Evolutionary conservation across 2,888 invertebrate species (phyloP).

Genomic region (Sylvicola fuscatus): DNA sequence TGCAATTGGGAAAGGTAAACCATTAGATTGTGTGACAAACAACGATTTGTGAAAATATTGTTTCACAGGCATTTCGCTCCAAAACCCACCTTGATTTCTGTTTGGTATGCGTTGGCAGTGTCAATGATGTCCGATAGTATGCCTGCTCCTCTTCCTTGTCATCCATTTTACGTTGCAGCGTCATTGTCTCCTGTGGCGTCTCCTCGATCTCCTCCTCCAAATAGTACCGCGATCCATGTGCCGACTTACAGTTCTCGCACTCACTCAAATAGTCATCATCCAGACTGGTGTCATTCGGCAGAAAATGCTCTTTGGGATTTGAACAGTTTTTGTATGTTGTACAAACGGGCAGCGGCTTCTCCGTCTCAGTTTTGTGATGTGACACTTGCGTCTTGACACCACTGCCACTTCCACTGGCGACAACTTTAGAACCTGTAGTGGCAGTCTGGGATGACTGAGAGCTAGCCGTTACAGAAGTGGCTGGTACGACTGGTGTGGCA

Average conservation of each 20-base stretch:
- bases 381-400: no score
- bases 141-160: slow-evolving; percentile 24
- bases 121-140: slow-evolving; percentile 40
- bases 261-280: slow-evolving; percentile 61
- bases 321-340: slow-evolving; percentile 26
- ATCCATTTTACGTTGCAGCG: slow-evolving; percentile 34
- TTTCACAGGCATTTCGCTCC: no score
- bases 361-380: no score
- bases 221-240: slow-evolving; percentile 44
- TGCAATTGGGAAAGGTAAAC: no score
- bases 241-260: slow-evolving; percentile 69
- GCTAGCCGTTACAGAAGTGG: neutral
- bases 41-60: neutral
- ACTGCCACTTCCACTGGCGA: neutral
- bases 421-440: neutral
- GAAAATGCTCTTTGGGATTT: slow-evolving; percentile 25
- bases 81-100: slow-evolving; percentile 23
- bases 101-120: slow-evolving; percentile 39
- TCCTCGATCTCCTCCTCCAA: slow-evolving; percentile 32
- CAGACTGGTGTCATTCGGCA: slow-evolving; percentile 25
- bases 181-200: slow-evolving; percentile 44
- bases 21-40: neutral
- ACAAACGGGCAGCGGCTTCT: slow-evolving; percentile 23
- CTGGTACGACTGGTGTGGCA: slow-evolving; percentile 2
- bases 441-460: neutral